phyloP scores from a whole-genome alignment of 1,140 invertebrate species.

The Magallana ariakensis region DNA sequence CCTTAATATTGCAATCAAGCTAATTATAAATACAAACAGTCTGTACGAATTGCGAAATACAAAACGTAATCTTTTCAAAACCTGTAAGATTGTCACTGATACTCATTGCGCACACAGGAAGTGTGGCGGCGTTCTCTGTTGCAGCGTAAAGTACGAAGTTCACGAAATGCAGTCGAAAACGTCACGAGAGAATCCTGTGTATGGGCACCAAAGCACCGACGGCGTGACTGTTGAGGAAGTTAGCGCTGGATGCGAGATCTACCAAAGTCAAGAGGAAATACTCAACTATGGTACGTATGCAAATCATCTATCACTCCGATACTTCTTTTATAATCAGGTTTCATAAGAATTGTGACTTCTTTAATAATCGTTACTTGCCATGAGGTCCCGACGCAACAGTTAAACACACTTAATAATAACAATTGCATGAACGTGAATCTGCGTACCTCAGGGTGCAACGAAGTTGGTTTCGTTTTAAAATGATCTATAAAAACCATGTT shows the following conservation, averaged over 20 bases:
- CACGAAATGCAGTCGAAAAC: background rate
- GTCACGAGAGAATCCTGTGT: background rate
- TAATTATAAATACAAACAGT: no score
- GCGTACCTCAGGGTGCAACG: no score
- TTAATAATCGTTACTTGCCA: background rate
- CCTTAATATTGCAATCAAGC: no score
- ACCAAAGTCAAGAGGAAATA: background rate
- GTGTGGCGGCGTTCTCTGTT: background rate
- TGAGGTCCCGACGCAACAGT: no score
- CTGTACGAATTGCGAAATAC: no score
- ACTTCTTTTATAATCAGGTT: background rate
- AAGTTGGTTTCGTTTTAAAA: background rate
- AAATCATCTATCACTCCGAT: background rate
- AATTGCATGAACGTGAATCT: no score
- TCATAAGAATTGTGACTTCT: background rate
- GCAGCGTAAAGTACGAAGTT: background rate
- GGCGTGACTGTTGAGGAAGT: background rate
- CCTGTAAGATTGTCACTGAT: no score
- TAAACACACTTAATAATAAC: no score
- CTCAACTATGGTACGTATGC: background rate
- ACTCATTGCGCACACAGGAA: background rate
- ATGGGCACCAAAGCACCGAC: background rate
- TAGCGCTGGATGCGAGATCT: background rate
- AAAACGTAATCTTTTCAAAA: no score
- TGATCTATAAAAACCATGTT: background rate